Base-by-base conservation (phyloP, 2,888 invertebrate genomes). In the Anorthoa munda region DNA sequence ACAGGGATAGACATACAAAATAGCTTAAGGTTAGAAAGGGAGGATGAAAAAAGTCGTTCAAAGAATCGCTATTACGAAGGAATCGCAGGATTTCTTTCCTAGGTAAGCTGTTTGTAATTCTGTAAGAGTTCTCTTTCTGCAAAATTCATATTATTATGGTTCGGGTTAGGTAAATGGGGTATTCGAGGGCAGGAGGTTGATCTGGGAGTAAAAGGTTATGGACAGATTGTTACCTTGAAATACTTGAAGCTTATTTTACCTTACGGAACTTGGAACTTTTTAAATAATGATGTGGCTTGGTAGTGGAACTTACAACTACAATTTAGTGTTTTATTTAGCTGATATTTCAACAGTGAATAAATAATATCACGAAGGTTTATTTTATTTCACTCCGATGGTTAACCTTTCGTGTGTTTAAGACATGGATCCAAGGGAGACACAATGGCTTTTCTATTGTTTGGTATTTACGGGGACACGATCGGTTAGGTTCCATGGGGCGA, bases 81-180 rank as follows among this genome's bases (percentile, higher is more conserved):
- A 82, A 86, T 81, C 80, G 86, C 75, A 77, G 83, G 83, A 86
- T 86, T 84, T 83, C 73, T 86, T 81, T 81, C 82, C 86, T 77
- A 86, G 88, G 90, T 90, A 89, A 91, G 85, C 89, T 87, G 84
- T 83, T 87, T 85, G 85, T 84, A 85, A 86, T 84, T 85, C 79
- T 69, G 77, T 81, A 81, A 83, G 83, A 79, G 85, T 77, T 86
- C 84, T 77, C 82, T 82, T 84, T 82, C 86, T 86, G 80, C 75
- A 77, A 80, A 82, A 84, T 78, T 82, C 75, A 80, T 85, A 80
- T 77, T 75, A 77, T 66, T 74, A 79, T 69, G 64, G 60, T 48
- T 51, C 61, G 21, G 63, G 50, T 12, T 73, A 75, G 65, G 59
- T 72, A 65, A 75, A 64, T 68, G 63, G 71, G 51, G 46, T 53